phyloP scores from a whole-genome alignment of 2,888 invertebrate species.

The Cybosia mesomella region DNA sequence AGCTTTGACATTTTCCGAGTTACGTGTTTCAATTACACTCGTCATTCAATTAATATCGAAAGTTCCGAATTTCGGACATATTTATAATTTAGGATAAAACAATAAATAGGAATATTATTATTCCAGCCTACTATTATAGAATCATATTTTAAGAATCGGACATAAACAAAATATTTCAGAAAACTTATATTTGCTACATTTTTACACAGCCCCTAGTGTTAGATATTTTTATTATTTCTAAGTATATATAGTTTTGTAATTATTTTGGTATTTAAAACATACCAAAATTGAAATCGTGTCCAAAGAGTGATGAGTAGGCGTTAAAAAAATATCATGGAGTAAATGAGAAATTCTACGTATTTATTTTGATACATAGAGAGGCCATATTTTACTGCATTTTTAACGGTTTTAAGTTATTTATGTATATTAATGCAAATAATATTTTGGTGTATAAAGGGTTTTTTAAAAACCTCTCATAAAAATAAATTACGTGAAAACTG shows the following conservation, averaged over 20 bases:
- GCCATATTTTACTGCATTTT: conserved; percentile 75
- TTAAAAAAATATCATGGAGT: conserved; percentile 63
- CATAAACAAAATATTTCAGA: conserved; percentile 38
- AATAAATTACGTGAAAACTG: conserved; percentile 60
- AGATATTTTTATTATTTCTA: conserved; percentile 55
- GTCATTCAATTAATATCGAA: background rate
- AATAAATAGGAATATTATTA: background rate
- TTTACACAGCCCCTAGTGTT: conserved; percentile 52
- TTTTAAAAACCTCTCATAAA: conserved; percentile 62
- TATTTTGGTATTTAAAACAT: conserved; percentile 62
- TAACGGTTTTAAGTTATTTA: conserved; percentile 64
- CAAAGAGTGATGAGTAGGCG: conserved; percentile 74
- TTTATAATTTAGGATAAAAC: background rate
- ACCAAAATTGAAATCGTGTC: conserved; percentile 79
- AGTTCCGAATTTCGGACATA: background rate
- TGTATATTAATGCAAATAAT: conserved; percentile 48
- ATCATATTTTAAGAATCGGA: background rate
- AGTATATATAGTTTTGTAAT: conserved; percentile 52
- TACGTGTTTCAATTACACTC: background rate
- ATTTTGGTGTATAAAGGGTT: conserved; percentile 54
- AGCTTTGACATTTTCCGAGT: conserved; percentile 10
- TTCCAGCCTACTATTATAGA: background rate
- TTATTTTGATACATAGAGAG: conserved; percentile 74
- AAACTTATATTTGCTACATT: conserved; percentile 46
- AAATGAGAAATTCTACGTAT: conserved; percentile 66